Conservation (phyloP, 2,113 vertebrate genomes). For the Perognathus longimembris region DNA sequence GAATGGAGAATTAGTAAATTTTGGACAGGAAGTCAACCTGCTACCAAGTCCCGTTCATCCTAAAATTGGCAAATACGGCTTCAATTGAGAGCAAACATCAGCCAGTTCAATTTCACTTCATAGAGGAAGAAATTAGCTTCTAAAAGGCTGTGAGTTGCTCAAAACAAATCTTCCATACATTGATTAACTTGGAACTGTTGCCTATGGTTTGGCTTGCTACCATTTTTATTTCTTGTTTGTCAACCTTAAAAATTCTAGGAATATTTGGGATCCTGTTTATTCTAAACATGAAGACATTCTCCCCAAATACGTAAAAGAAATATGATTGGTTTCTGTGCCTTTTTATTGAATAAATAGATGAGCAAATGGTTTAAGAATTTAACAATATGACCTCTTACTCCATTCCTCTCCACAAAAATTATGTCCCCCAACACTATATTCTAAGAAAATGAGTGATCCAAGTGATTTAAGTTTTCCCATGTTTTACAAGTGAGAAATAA, state of each 20-base stretch:
- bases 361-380: conserved; percentile 18
- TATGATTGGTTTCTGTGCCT: background rate
- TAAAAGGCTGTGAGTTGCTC: background rate
- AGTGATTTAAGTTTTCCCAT: background rate
- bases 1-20: too few relatives aligned
- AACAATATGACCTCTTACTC: conserved; percentile 25
- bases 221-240: background rate
- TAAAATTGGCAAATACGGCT: too few relatives aligned
- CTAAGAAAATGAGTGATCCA: background rate
- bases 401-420: conserved; percentile 6
- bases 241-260: background rate
- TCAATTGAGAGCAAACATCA: background rate
- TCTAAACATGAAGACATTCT: conserved; percentile 18
- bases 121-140: background rate
- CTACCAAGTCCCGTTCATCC: too few relatives aligned
- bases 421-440: background rate
- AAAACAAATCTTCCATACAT: background rate
- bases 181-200: background rate
- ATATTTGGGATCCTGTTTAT: background rate
- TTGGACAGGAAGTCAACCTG: too few relatives aligned
- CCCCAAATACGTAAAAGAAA: background rate
- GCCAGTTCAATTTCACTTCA: background rate
- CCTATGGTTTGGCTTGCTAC: background rate
- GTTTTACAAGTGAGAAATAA: conserved; percentile 18
- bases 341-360: conserved; percentile 36